Percentiles rank a stretch among this genome's conserved stretches.
Conservation (phyloP, 2,888 invertebrate genomes). For the Callyntrura guangdongensis region DNA sequence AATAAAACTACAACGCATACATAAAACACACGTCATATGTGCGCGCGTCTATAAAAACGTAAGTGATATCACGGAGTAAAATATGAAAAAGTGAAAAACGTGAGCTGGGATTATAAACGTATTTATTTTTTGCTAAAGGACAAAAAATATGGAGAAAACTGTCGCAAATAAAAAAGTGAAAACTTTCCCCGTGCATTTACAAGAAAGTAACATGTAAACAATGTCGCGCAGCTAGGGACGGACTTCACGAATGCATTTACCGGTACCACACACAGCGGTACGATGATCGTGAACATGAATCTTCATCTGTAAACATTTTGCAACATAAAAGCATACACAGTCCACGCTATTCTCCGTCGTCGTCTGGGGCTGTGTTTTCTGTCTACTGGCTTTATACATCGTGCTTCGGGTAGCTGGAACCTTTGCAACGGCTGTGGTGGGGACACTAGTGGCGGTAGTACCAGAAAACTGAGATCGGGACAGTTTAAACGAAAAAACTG, state of each 20-base stretch:
- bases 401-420: background rate
- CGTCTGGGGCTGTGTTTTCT: background rate
- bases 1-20: no score
- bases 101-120: slow-evolving; percentile 43
- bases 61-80: slow-evolving; percentile 39
- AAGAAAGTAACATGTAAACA: slow-evolving; percentile 39
- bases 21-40: background rate
- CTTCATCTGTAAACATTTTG: background rate
- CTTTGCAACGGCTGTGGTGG: background rate
- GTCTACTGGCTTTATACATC: background rate
- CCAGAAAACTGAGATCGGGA: background rate
- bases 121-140: background rate
- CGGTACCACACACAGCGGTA: background rate
- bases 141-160: background rate
- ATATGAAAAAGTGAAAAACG: slow-evolving; percentile 50
- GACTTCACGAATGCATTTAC: background rate
- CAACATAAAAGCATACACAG: background rate
- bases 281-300: background rate
- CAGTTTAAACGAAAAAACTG: background rate
- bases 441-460: background rate
- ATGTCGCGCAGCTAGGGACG: background rate
- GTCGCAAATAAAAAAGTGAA: background rate
- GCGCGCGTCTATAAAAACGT: slow-evolving; percentile 1
- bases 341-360: no score
- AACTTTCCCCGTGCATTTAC: background rate